Evolutionary conservation across 2,888 invertebrate species (phyloP).

Genomic region (Andrena fulva): DNA sequence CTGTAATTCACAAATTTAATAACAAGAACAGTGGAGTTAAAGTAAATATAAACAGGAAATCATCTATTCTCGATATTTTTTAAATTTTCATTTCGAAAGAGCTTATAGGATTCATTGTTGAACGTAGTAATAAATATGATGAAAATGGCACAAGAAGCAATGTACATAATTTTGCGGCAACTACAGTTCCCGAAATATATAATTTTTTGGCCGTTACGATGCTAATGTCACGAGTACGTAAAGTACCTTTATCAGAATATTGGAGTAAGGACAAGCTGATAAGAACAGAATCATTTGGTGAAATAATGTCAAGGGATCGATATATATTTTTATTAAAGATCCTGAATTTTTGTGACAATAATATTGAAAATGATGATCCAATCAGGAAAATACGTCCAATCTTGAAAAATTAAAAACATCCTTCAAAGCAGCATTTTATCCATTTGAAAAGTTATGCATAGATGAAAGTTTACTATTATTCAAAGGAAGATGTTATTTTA

Average conservation of each 20-base stretch:
- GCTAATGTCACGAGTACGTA: constrained; percentile 40
- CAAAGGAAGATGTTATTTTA: constrained; percentile 5
- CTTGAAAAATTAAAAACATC: background rate
- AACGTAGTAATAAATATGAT: constrained; percentile 21
- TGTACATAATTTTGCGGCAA: constrained; percentile 17
- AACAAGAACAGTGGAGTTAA: constrained; percentile 29
- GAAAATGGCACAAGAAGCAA: constrained; percentile 19
- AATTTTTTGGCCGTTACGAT: constrained; percentile 36
- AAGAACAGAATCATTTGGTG: constrained; percentile 25
- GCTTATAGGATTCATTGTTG: constrained; percentile 16
- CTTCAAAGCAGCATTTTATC: background rate
- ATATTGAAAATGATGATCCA: constrained; percentile 15
- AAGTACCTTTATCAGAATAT: constrained; percentile 35
- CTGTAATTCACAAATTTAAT: constrained; percentile 34
- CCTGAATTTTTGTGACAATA: constrained; percentile 32
- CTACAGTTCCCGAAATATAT: constrained; percentile 36
- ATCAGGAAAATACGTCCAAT: no score
- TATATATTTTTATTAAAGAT: constrained; percentile 35
- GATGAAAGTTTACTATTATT: constrained; percentile 12
- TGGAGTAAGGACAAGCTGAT: constrained; percentile 34
- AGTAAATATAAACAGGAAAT: constrained; percentile 20
- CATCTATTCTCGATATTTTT: constrained; percentile 40
- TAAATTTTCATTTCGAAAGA: constrained; percentile 37
- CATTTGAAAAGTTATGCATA: constrained; percentile 11
- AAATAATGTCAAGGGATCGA: constrained; percentile 46